Evolutionary conservation across 1,140 invertebrate species (phyloP), one percentile per base, ranked within the genome.

Genomic region (Phortica variegata): DNA sequence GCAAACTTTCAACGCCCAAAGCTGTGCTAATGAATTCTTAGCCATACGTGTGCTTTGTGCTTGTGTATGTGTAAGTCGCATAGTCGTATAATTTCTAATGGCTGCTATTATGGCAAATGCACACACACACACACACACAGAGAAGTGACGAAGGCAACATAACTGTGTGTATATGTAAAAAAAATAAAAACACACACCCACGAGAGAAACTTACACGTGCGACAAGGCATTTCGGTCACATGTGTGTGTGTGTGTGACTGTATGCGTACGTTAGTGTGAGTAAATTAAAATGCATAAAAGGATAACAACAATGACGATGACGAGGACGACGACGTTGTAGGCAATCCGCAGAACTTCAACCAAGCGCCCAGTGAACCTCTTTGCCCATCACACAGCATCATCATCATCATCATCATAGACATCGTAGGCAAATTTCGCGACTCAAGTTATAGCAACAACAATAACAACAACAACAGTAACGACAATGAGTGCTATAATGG

Each of bases 201-300:
- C n/a, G n/a, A n/a, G n/a, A n/a, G n/a, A n/a, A n/a, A n/a, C n/a
- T n/a, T n/a, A n/a, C n/a, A n/a, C n/a, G n/a, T n/a, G n/a, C n/a
- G n/a, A n/a, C n/a, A n/a, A n/a, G n/a, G n/a, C n/a, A n/a, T n/a
- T n/a, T 34, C 33, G 12, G 10, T 34, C 6, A 31, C 20, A 10
- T 29, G 18, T 36, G 34, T 23, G 19, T 34, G 36, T 44, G 33
- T 40, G 16, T 37, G 9, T 51, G 20, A 29, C 15, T 60, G 19
- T 43, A 29, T 43, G 29, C 49, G 51, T 53, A n/a, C n/a, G n/a
- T n/a, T n/a, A n/a, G 29, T 57, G 51, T 60, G 50, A 52, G 56
- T 43, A 66, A 66, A 66, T 66, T 66, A 66, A 66, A 66, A 66
- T 66, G 62, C 63, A 66, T 66, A 66, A 66, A 66, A 68, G 62